Conservation (phyloP, 1,140 invertebrate species). For the Dryas iulia region DNA sequence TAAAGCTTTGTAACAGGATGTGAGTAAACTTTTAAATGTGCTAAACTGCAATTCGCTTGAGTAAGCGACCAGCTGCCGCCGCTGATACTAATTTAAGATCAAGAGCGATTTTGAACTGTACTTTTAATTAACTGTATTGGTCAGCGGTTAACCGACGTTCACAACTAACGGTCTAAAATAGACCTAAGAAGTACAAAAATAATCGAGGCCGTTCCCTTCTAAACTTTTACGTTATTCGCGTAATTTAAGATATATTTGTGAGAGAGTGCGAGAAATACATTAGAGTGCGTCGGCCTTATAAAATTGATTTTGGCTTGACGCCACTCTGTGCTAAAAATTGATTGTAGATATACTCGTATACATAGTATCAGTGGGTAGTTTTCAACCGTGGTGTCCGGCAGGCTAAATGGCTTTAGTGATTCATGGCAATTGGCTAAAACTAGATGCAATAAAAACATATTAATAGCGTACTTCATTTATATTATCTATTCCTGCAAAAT, state of each 20-base stretch:
- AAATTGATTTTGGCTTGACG: constrained; percentile 29
- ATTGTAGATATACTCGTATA: too few species aligned
- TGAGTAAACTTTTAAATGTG: constrained; percentile 6
- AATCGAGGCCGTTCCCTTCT: constrained; percentile 26
- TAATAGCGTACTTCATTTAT: not conserved
- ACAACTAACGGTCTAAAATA: constrained; percentile 16
- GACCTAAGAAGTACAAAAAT: not conserved
- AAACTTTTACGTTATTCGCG: constrained; percentile 14
- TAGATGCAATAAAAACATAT: not conserved
- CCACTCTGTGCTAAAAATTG: constrained; percentile 28
- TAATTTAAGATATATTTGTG: constrained; percentile 15
- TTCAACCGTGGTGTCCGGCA: not conserved
- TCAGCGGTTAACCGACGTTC: constrained; percentile 14
- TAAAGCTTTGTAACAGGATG: not conserved
- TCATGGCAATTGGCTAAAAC: not conserved
- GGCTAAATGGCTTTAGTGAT: not conserved
- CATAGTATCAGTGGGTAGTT: not conserved
- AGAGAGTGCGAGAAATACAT: not conserved
- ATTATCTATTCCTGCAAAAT: not conserved
- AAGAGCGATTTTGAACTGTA: constrained; percentile 25
- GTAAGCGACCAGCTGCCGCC: constrained; percentile 1
- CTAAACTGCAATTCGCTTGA: constrained; percentile 1
- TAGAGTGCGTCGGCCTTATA: constrained; percentile 35
- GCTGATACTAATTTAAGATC: constrained; percentile 16
- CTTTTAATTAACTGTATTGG: constrained; percentile 24